These are phyloP conservation scores for Macquaria ambigua DNA, from an alignment of 2,113 vertebrate species.

Conservation along the genomic window DNA sequence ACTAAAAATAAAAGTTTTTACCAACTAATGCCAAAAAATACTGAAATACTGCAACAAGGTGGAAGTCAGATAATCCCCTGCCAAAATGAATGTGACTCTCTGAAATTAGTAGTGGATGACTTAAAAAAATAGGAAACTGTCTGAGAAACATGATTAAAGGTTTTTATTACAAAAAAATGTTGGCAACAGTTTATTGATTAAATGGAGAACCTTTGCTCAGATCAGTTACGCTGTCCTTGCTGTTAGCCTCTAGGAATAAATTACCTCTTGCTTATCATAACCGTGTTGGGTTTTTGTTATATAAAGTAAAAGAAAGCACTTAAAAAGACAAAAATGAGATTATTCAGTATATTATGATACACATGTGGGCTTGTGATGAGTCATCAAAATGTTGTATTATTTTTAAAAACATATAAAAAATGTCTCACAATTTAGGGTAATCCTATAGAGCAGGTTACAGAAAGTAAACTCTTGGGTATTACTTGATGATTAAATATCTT, in stretches of 20 bases:
- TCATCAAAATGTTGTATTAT: not conserved
- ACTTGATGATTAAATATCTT: not conserved
- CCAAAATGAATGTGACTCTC: not conserved
- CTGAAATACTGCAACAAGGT: not conserved
- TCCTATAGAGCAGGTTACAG: not conserved
- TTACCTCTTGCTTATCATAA: not conserved
- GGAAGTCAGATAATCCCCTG: not conserved
- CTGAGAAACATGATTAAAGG: not conserved
- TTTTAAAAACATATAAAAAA: not conserved
- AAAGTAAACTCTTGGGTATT: not conserved
- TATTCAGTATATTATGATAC: not conserved
- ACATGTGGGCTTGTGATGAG: not conserved
- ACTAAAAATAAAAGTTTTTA: constrained; percentile 11
- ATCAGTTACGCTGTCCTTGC: not conserved
- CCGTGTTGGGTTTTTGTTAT: not conserved
- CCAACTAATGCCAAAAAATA: not conserved
- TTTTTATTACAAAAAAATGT: not conserved
- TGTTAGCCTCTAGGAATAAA: no score
- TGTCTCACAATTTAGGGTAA: not conserved
- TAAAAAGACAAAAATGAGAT: not conserved
- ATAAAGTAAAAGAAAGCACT: not conserved
- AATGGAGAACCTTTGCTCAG: not conserved
- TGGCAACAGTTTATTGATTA: not conserved
- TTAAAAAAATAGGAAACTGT: not conserved
- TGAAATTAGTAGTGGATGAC: not conserved